Conservation (phyloP, 2,113 vertebrate genomes). For the Stegostoma tigrinum region DNA sequence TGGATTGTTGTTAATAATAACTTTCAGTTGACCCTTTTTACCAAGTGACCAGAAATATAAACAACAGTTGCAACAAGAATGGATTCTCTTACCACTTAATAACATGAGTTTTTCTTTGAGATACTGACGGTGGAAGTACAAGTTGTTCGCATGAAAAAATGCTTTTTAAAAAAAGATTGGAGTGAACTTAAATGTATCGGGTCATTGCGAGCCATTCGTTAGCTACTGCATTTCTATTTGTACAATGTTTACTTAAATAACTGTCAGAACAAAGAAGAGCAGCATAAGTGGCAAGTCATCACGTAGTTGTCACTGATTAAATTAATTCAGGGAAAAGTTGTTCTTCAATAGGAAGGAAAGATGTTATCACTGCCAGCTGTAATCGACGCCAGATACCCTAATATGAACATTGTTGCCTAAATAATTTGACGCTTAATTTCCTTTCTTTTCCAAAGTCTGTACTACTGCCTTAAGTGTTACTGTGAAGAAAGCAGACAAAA, state of each 20-base stretch:
- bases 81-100: background rate
- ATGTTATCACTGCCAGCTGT: background rate
- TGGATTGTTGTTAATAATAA: too few relatives aligned
- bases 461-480: background rate
- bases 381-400: background rate
- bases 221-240: background rate
- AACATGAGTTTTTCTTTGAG: background rate
- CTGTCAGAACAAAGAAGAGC: background rate
- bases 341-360: background rate
- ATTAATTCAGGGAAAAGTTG: background rate
- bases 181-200: background rate
- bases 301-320: background rate
- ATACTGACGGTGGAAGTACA: background rate
- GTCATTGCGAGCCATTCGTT: background rate
- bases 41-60: too few relatives aligned
- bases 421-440: background rate
- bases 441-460: background rate
- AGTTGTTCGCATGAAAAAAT: background rate
- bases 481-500: background rate
- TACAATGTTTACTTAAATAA: background rate
- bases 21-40: too few relatives aligned
- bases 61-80: background rate
- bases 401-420: background rate
- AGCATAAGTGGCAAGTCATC: background rate
- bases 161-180: background rate